A percentile compares a stretch with the other conserved stretches of the same genome.
These are phyloP conservation scores for Odontamblyopus lacepedii DNA, from an alignment of 2,797 vertebrate genomes.

Conservation along the genomic window DNA sequence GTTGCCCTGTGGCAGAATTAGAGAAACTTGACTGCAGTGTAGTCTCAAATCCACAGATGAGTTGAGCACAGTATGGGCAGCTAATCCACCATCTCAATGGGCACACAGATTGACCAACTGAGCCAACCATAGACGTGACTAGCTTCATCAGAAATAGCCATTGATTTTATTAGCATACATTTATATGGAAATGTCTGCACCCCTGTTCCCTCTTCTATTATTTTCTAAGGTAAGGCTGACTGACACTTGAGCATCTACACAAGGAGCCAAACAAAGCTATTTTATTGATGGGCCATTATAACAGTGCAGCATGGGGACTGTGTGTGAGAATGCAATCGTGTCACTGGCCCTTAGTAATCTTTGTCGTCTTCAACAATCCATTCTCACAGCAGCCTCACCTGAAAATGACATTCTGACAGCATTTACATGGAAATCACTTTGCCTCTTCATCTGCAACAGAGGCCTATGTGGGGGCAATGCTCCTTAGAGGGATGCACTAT, in stretches of 20 bases:
- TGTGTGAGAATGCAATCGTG: slow-evolving; percentile 71
- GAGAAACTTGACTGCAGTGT: background rate
- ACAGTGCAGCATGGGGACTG: slow-evolving; percentile 64
- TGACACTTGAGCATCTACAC: slow-evolving; percentile 60
- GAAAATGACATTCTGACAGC: slow-evolving; percentile 74
- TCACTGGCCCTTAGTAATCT: slow-evolving; percentile 71
- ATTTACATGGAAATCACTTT: slow-evolving; percentile 83
- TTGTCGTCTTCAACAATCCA: slow-evolving; percentile 73
- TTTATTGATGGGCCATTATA: slow-evolving; percentile 74
- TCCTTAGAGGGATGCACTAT: slow-evolving; percentile 60
- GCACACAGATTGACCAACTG: background rate
- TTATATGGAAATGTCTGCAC: slow-evolving; percentile 59
- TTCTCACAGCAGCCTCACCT: slow-evolving; percentile 73
- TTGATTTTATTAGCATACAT: slow-evolving; percentile 66
- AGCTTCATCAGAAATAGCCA: slow-evolving; percentile 51
- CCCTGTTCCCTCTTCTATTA: slow-evolving; percentile 37
- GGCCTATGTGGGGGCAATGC: slow-evolving; percentile 60
- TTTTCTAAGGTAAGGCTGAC: slow-evolving; percentile 48
- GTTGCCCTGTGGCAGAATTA: background rate
- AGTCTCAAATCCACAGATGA: background rate
- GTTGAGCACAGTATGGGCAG: background rate
- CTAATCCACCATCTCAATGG: background rate
- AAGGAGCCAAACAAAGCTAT: slow-evolving; percentile 70
- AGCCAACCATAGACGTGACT: background rate
- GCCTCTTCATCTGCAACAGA: slow-evolving; percentile 65